Evolutionary conservation across 2,113 vertebrate species (phyloP).

Genomic region (Sigmodon hispidus): DNA sequence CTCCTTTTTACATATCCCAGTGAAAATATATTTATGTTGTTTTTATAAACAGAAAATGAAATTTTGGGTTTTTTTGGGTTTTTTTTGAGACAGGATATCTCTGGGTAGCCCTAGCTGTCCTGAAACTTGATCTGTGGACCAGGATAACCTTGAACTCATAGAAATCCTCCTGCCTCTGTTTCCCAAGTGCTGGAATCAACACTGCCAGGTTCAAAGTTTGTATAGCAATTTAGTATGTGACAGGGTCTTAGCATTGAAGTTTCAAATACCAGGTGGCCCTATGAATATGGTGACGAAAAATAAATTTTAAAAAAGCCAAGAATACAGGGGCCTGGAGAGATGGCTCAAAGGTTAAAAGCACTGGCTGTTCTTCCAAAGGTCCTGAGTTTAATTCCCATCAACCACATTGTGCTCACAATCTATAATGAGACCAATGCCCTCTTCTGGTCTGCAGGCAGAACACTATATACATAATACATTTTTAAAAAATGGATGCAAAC

Average conservation of each 20-base stretch:
- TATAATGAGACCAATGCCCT: too few species aligned
- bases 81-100: not conserved
- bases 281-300: slow-evolving; percentile 31
- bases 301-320: slow-evolving; percentile 6
- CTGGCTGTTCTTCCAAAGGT: too few species aligned
- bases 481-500: slow-evolving; percentile 16
- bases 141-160: not conserved
- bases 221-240: not conserved
- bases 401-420: too few species aligned
- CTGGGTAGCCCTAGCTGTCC: not conserved
- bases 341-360: too few species aligned
- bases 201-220: not conserved
- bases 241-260: not conserved
- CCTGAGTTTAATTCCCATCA: too few species aligned
- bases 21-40: slow-evolving; percentile 18
- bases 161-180: not conserved
- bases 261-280: not conserved
- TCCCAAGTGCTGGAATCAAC: not conserved
- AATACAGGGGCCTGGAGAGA: too few species aligned
- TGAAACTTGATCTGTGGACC: not conserved
- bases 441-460: too few species aligned
- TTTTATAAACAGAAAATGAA: not conserved
- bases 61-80: too few species aligned
- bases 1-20: not conserved
- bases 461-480: too few species aligned